Base-by-base conservation (phyloP, 2,888 invertebrate genomes). In the Rhyacophila evoluta region DNA sequence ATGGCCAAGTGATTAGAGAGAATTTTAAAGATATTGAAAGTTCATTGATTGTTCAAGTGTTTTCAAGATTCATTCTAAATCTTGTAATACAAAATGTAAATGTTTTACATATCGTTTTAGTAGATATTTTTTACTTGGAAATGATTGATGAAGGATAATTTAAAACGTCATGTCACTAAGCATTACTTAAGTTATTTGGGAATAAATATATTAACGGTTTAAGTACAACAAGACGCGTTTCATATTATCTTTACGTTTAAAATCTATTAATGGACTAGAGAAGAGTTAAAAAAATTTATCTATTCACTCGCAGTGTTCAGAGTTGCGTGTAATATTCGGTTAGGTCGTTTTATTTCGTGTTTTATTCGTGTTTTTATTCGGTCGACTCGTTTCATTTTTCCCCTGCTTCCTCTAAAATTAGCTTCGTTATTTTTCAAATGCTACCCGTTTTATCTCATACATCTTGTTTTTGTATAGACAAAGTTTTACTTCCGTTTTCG, bases 371-470 rank as follows among this genome's bases (percentile, higher is more conserved):
- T 33, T 41, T 41, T 41, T 41, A 41, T 41, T 41, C 41, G 2
- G 41, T 41, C 15, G 41, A 15, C 15, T 41, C 15, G 19, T 41
- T 55, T 55, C 25, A 55, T 55, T 55, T 55, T 19, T 6, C 55
- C 55, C 55, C 55, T 55, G 55, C 55, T 55, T 55, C 55, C 55
- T 55, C 55, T 55, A 55, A 55, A 55, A 55, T 55, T 55, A 55
- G 55, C 25, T 55, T 55, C 55, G 55, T 55, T 55, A 55, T 10
- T 25, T 55, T 19, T 55, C 15, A 12, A 55, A 10, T 19, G 55
- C 10, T 25, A 5, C 4, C 25, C 15, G 55, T 55, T 15, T 41
- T 55, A 55, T 25, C 10, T 55, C 8, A 19, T 19, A 19, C 55
- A 55, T 55, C 25, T 55, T 39, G n/a, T 39, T 55, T 55, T 25